These are phyloP conservation scores for Microplitis deprimator DNA, from an alignment of 2,888 invertebrate species.

Conservation along the genomic window DNA sequence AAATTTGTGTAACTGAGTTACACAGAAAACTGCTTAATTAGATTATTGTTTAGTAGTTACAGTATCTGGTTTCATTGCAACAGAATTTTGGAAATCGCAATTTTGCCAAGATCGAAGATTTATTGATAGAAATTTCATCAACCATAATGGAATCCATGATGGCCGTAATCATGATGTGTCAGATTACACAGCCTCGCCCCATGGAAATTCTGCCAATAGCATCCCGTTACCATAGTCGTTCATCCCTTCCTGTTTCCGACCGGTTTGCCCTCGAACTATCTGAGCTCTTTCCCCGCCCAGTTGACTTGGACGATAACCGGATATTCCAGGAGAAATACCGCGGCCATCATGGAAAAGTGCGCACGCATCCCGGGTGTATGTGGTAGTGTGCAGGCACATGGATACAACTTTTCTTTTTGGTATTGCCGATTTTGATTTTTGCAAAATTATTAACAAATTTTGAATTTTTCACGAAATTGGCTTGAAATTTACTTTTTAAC, in stretches of 20 bases:
- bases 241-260: constrained; percentile 62
- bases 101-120: constrained; percentile 34
- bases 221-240: constrained; percentile 54
- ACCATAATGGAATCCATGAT: constrained; percentile 69
- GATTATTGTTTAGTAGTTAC: neutral
- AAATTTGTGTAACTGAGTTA: too few species aligned
- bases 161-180: constrained; percentile 62
- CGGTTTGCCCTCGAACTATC: constrained; percentile 49
- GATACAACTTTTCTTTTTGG: constrained; percentile 27
- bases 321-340: constrained; percentile 45
- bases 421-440: neutral
- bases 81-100: neutral
- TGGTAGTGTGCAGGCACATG: neutral
- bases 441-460: neutral
- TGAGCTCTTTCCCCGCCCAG: constrained; percentile 47
- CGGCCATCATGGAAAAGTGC: constrained; percentile 66
- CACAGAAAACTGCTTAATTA: neutral
- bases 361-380: constrained; percentile 57
- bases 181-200: constrained; percentile 57
- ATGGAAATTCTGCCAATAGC: constrained; percentile 63
- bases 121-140: constrained; percentile 44
- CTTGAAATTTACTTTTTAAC: neutral
- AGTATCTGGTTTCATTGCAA: neutral
- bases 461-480: neutral
- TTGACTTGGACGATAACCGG: constrained; percentile 28